Evolutionary conservation across 2,888 invertebrate genomes (phyloP), one percentile per base, ranked within the genome.

Genomic region (Labia minor): DNA sequence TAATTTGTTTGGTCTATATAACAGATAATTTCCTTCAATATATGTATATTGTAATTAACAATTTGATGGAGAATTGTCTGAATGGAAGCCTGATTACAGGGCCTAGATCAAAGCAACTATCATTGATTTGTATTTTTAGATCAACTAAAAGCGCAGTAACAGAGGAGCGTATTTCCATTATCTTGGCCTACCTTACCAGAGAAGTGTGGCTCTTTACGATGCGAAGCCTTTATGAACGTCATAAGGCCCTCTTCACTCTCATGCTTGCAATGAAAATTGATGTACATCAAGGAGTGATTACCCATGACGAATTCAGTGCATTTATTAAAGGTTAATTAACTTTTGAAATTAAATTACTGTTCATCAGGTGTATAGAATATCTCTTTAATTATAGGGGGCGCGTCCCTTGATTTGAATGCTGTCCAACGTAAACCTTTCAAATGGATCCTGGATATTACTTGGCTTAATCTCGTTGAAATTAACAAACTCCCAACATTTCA

Each of bases 241-340:
- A 97, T 76, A 95, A 96, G 77, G 87, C 92, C 63, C 79, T 96
- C 11, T 97, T 95, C 75, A 95, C 96, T 0, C 77, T 97, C 21
- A 91, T 97, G 87, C 81, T 97, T 77, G 95, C 93, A 0, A 90
- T 97, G 81, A 97, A 97, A 80, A 93, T 97, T 71, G 95, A 96
- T 77, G 86, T 92, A 71, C 89, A 94, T 72, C 85, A 87, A 19
- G 87, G 85, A 0, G 80, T 84, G 49, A 90, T 97, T 70, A 88
- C 88, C 0, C 92, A 92, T 72, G 89, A 91, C 63, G 96, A 97
- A 78, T 97, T 97, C 76, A 88, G 92, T 84, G 89, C 91, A 0
- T 94, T 97, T 72, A 95, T 97, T 67, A 97, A 97, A 80, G 96
- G 81, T 79, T 68, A 65, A 19, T 16, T 62, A 19, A 11, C 1